Evolutionary conservation across 2,113 vertebrate genomes (phyloP).

Genomic region (Heteronetta atricapilla): DNA sequence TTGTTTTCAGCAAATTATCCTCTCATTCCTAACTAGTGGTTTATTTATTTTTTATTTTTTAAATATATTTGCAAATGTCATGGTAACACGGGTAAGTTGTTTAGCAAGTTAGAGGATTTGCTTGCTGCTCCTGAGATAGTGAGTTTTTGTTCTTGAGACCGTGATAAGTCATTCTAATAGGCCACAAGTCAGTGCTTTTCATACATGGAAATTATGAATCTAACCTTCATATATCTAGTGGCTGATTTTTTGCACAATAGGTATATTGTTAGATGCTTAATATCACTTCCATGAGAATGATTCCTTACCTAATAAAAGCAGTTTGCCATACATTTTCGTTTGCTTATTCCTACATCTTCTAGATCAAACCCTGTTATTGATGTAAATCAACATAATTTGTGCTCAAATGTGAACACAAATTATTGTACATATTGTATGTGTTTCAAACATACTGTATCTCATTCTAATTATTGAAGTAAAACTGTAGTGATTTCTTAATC

Average conservation of each 20-base stretch:
- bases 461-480: background rate
- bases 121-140: background rate
- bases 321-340: background rate
- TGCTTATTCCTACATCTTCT: background rate
- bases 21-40: background rate
- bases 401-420: background rate
- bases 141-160: background rate
- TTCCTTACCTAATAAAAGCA: background rate
- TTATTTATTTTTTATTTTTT: too few relatives aligned
- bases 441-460: background rate
- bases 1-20: background rate
- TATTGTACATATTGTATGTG: accelerated
- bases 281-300: background rate
- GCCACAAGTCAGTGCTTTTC: background rate
- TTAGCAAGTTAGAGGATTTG: background rate
- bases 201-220: background rate
- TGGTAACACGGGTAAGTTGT: background rate
- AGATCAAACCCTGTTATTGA: background rate
- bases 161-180: background rate
- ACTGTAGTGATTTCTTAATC: background rate
- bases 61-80: background rate
- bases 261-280: background rate
- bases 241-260: background rate
- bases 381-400: background rate
- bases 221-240: background rate